Evolutionary conservation across 2,797 vertebrate species (phyloP).

Genomic region (Sternotherus odoratus): DNA sequence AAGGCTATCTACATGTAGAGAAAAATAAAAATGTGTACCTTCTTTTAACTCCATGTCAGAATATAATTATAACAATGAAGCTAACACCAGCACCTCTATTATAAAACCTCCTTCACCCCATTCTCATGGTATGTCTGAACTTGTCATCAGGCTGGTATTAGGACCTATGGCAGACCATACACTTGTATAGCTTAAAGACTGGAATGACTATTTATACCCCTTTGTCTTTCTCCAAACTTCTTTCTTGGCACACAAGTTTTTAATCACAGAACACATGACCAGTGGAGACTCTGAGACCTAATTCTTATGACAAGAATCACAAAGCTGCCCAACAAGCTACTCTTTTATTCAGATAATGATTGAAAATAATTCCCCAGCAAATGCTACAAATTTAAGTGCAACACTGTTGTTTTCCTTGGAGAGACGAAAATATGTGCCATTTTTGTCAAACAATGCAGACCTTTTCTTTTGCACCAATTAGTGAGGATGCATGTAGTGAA

Average conservation of each 20-base stretch:
- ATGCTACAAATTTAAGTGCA: background rate
- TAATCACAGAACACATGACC: background rate
- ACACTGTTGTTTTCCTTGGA: constrained; percentile 26
- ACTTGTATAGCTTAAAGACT: background rate
- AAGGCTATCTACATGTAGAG: fast-evolving
- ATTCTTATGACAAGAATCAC: background rate
- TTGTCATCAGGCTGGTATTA: background rate
- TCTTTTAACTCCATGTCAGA: background rate
- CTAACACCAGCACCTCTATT: fast-evolving
- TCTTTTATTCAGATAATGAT: constrained; percentile 8
- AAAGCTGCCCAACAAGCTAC: background rate
- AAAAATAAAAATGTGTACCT: background rate
- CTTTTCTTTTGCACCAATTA: constrained; percentile 74
- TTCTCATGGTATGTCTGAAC: background rate
- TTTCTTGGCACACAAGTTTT: background rate
- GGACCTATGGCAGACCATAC: background rate
- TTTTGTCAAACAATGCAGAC: constrained; percentile 45
- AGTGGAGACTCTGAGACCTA: background rate
- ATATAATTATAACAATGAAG: background rate
- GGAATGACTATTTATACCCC: background rate
- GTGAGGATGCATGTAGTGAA: constrained; percentile 59
- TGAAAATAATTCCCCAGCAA: constrained; percentile 14
- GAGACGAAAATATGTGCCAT: background rate
- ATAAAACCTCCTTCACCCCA: fast-evolving
- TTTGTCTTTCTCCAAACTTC: background rate